Evolutionary conservation across 2,888 invertebrate genomes (phyloP).

Genomic region (Latrodectus hesperus): DNA sequence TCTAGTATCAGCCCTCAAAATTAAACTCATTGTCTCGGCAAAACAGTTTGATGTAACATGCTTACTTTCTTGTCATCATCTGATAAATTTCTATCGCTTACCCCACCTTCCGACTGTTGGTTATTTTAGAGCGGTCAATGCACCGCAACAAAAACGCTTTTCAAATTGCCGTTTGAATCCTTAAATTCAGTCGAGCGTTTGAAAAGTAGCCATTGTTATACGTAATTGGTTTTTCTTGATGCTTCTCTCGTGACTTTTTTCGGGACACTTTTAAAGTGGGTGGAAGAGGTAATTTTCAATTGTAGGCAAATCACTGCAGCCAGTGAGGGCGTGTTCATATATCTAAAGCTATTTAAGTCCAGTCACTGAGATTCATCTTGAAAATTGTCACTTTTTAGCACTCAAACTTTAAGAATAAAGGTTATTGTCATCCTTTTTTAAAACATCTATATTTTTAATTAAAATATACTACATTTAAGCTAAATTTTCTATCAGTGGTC

Average conservation of each 20-base stretch:
- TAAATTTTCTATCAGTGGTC: no score
- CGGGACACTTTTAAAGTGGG: not conserved
- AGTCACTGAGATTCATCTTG: no score
- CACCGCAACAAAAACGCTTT: slow-evolving; percentile 15
- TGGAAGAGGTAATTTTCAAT: not conserved
- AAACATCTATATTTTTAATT: no score
- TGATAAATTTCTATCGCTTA: not conserved
- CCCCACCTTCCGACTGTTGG: not conserved
- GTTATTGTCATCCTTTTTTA: no score
- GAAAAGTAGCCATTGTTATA: slow-evolving; percentile 44
- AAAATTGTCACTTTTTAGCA: no score
- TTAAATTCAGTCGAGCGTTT: slow-evolving; percentile 49
- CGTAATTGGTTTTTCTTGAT: slow-evolving; percentile 21
- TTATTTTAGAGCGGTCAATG: slow-evolving; percentile 29
- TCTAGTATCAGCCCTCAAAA: no score
- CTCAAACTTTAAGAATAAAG: no score
- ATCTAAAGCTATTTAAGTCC: no score
- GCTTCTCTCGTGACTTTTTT: slow-evolving; percentile 28
- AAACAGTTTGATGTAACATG: not conserved
- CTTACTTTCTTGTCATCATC: not conserved
- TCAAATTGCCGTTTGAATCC: slow-evolving; percentile 22
- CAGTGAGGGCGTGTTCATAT: not conserved
- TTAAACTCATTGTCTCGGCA: not conserved
- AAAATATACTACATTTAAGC: no score
- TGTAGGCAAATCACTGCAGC: not conserved